Conservation (phyloP, 2,113 vertebrate genomes). For the Anser brachyrhynchus region DNA sequence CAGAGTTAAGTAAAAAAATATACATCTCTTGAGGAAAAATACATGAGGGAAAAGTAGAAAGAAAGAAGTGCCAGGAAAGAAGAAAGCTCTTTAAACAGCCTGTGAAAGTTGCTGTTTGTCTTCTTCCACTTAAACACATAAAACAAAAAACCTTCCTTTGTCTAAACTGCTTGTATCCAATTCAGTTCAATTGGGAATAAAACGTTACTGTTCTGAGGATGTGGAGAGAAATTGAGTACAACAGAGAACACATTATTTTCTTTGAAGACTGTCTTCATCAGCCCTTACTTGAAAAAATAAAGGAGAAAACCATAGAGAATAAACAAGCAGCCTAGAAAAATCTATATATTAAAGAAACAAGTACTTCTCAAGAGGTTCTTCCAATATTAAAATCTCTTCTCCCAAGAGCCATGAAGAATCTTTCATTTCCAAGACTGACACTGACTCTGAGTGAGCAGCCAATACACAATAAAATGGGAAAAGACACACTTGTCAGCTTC, state of each 20-base stretch:
- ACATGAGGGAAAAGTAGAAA: neutral
- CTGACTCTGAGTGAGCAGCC: neutral
- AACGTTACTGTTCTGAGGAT: neutral
- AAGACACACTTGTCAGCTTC: slow-evolving; percentile 5
- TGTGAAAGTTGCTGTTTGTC: neutral
- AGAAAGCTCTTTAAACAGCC: neutral
- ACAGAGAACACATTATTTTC: neutral
- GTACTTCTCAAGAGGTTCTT: slow-evolving; percentile 12
- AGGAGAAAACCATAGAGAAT: neutral
- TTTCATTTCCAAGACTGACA: neutral
- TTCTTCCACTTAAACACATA: neutral
- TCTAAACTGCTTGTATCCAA: neutral
- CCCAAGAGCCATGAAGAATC: neutral
- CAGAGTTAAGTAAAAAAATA: neutral
- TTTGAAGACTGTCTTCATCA: neutral
- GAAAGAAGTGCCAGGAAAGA: neutral
- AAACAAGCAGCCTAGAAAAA: neutral
- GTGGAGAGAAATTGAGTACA: neutral
- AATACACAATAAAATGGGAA: slow-evolving; percentile 26
- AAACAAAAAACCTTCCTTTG: neutral
- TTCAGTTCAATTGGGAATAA: neutral
- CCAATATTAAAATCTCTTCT: neutral
- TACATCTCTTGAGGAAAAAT: neutral
- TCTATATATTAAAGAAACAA: neutral
- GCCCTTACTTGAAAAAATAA: neutral